Conservation (phyloP, 2,113 vertebrate genomes). For the Suricata suricatta region DNA sequence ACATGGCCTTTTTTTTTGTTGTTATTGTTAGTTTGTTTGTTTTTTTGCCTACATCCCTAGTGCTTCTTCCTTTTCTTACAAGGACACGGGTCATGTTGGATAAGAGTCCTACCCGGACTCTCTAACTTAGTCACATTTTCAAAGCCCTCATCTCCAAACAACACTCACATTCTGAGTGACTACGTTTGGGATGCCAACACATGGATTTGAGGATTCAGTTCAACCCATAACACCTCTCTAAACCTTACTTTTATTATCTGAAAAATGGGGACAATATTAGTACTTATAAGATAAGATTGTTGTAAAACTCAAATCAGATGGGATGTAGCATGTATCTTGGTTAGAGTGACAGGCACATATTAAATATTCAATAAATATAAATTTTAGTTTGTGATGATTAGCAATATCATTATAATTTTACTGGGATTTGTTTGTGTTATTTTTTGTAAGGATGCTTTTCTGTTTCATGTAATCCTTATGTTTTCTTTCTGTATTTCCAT, state of each 20-base stretch:
- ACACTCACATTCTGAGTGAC: background rate
- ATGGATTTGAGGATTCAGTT: background rate
- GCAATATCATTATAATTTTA: background rate
- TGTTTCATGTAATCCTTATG: no score
- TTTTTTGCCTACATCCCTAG: fast-evolving
- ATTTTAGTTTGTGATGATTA: background rate
- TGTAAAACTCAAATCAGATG: background rate
- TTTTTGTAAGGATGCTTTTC: background rate
- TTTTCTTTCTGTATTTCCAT: background rate
- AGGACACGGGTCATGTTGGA: fast-evolving
- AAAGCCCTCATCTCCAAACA: background rate
- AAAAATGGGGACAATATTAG: background rate
- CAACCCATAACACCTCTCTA: background rate
- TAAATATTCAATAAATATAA: background rate
- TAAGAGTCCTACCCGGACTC: fast-evolving
- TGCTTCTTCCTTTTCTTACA: background rate
- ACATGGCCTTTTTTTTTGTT: no score
- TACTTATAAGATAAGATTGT: background rate
- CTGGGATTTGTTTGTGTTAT: background rate
- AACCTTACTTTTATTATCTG: background rate
- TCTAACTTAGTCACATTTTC: background rate
- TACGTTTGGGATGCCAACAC: background rate
- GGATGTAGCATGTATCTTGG: background rate
- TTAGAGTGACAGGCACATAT: background rate
- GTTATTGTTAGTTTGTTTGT: no score